These are phyloP conservation scores for Lycaena phlaeas DNA, from an alignment of 2,888 invertebrate genomes.

Conservation along the genomic window DNA sequence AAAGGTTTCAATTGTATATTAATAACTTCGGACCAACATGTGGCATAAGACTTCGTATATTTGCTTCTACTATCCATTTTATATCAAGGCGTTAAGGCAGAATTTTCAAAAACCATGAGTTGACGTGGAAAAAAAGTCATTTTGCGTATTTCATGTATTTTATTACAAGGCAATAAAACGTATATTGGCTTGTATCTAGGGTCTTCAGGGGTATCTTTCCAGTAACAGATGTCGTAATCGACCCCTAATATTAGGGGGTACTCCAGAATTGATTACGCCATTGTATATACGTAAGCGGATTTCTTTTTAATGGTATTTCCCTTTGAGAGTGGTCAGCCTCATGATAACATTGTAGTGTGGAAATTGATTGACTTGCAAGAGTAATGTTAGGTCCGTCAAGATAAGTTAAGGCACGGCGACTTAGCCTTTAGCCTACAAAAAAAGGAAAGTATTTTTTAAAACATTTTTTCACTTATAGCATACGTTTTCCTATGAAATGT, in stretches of 20 bases:
- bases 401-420: neutral
- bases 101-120: neutral
- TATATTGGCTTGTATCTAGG: slow-evolving; percentile 3
- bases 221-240: slow-evolving; percentile 60
- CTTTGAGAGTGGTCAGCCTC: slow-evolving; percentile 25
- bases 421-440: neutral
- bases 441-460: neutral
- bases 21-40: slow-evolving; percentile 25
- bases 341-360: slow-evolving; percentile 24
- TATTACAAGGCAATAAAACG: slow-evolving; percentile 14
- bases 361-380: slow-evolving; percentile 22
- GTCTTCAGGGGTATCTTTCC: slow-evolving; percentile 18
- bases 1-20: slow-evolving; percentile 26
- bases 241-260: slow-evolving; percentile 52
- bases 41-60: slow-evolving; percentile 20
- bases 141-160: slow-evolving; percentile 10
- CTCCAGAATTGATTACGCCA: slow-evolving; percentile 57
- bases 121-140: slow-evolving; percentile 5
- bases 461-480: neutral
- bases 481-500: too few species aligned
- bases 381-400: slow-evolving; percentile 6
- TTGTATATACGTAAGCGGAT: slow-evolving; percentile 57
- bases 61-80: slow-evolving; percentile 6
- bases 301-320: slow-evolving; percentile 55
- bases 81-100: slow-evolving; percentile 9